Evolutionary conservation across 1,140 invertebrate genomes (phyloP).

Genomic region (Atta cephalotes): DNA sequence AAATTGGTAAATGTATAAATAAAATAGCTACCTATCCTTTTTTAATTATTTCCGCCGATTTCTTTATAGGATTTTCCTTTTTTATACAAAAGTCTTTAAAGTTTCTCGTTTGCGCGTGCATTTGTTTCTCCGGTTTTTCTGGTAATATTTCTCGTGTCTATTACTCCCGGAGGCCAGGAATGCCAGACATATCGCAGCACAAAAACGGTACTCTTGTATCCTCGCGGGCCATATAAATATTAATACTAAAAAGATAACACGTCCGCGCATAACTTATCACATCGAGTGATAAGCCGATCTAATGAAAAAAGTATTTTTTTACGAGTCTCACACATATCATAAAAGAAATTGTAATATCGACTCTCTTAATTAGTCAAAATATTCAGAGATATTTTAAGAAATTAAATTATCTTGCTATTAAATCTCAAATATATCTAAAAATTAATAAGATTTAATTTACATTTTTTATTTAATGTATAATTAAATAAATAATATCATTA

Average conservation of each 20-base stretch:
- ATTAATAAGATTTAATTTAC: background rate
- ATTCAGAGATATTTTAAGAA: background rate
- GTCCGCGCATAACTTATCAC: slow-evolving; percentile 34
- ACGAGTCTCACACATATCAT: background rate
- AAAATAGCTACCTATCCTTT: background rate
- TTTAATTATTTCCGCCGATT: background rate
- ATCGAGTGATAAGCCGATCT: slow-evolving; percentile 50
- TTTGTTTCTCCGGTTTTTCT: slow-evolving; percentile 20
- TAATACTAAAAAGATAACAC: slow-evolving; percentile 66
- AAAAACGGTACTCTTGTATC: slow-evolving; percentile 67
- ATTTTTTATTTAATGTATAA: background rate
- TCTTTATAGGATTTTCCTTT: background rate
- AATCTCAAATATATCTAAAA: background rate
- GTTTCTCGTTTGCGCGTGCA: slow-evolving; percentile 24
- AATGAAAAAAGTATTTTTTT: background rate
- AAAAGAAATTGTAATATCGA: background rate
- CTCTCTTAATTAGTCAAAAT: background rate
- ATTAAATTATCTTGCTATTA: background rate
- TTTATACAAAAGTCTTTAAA: background rate
- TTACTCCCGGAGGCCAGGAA: slow-evolving; percentile 50
- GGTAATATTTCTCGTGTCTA: slow-evolving; percentile 51
- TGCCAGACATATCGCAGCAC: slow-evolving; percentile 33
- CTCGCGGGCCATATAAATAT: slow-evolving; percentile 72
- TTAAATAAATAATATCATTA: too few relatives aligned
- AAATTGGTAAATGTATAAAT: background rate